phyloP scores from a whole-genome alignment of 2,797 vertebrate species.

The Menidia menidia region DNA sequence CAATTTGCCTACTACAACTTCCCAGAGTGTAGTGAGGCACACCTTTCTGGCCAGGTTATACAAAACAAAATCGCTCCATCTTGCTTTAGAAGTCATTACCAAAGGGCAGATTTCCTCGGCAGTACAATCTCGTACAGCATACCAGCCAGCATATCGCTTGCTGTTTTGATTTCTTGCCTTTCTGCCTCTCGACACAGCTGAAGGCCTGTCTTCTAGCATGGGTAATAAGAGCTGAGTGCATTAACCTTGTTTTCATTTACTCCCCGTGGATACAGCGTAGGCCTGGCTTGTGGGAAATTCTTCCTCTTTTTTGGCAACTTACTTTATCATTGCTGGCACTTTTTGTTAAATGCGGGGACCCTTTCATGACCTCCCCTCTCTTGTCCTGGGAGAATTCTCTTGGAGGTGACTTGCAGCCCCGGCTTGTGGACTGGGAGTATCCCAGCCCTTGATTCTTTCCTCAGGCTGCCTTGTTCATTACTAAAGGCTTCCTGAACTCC shows the following conservation, averaged over 20 bases:
- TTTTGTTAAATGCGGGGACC: constrained; percentile 63
- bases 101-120: constrained; percentile 66
- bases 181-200: constrained; percentile 73
- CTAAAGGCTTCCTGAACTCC: constrained; percentile 56
- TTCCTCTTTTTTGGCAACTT: constrained; percentile 52
- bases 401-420: constrained; percentile 66
- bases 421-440: constrained; percentile 42
- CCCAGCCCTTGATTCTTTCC: constrained; percentile 58
- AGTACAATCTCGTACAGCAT: constrained; percentile 43
- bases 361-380: constrained; percentile 62
- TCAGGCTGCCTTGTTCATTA: constrained; percentile 64
- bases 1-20: constrained; percentile 40
- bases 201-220: constrained; percentile 71
- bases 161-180: constrained; percentile 81
- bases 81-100: constrained; percentile 65
- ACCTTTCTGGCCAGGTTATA: constrained; percentile 38
- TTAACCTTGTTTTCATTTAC: constrained; percentile 87
- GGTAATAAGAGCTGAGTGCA: constrained; percentile 83
- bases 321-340: constrained; percentile 71
- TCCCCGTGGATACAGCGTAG: constrained; percentile 75
- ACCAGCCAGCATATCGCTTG: constrained; percentile 54
- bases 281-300: constrained; percentile 62
- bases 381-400: constrained; percentile 64
- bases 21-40: constrained; percentile 24
- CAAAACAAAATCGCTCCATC: constrained; percentile 47